These are phyloP conservation scores for Typhlichthys eigenmanni DNA, from an alignment of 2,797 vertebrate genomes.

Conservation along the genomic window DNA sequence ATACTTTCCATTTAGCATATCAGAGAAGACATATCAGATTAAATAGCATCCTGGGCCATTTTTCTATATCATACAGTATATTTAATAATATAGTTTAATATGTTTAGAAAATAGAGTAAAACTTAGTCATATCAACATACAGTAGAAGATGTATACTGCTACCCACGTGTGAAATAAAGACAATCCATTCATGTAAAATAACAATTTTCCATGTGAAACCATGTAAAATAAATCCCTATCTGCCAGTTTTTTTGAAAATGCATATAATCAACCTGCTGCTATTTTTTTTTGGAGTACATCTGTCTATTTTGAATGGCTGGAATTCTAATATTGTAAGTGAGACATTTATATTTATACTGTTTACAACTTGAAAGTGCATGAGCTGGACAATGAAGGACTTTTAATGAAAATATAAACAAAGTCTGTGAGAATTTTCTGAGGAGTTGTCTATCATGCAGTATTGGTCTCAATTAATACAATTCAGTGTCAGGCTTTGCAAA, in stretches of 20 bases:
- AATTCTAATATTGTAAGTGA: conserved; percentile 77
- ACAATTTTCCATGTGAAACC: conserved; percentile 53
- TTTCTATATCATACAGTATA: conserved; percentile 55
- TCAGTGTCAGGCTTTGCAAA: conserved; percentile 62
- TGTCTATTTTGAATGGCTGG: conserved; percentile 77
- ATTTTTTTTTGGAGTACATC: conserved; percentile 69
- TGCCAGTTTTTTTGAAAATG: conserved; percentile 64
- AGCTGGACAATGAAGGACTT: conserved; percentile 66
- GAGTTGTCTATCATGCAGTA: conserved; percentile 58
- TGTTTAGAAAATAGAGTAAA: conserved; percentile 31
- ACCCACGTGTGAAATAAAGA: conserved; percentile 56
- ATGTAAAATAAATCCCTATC: conserved; percentile 51
- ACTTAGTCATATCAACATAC: conserved; percentile 38
- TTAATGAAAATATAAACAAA: conserved; percentile 56
- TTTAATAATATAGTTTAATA: conserved; percentile 48
- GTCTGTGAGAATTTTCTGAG: conserved; percentile 65
- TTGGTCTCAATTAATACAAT: conserved; percentile 46
- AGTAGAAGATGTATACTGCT: conserved; percentile 63
- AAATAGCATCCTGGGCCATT: conserved; percentile 50
- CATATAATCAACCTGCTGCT: conserved; percentile 78
- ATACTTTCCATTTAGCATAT: conserved; percentile 64
- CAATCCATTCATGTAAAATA: conserved; percentile 69
- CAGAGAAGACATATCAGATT: conserved; percentile 61
- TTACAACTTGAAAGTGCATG: conserved; percentile 80
- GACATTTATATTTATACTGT: conserved; percentile 81